Evolutionary conservation across 2,888 invertebrate genomes (phyloP), one percentile per base, ranked within the genome.

Genomic region (Sclerodermus sp.): DNA sequence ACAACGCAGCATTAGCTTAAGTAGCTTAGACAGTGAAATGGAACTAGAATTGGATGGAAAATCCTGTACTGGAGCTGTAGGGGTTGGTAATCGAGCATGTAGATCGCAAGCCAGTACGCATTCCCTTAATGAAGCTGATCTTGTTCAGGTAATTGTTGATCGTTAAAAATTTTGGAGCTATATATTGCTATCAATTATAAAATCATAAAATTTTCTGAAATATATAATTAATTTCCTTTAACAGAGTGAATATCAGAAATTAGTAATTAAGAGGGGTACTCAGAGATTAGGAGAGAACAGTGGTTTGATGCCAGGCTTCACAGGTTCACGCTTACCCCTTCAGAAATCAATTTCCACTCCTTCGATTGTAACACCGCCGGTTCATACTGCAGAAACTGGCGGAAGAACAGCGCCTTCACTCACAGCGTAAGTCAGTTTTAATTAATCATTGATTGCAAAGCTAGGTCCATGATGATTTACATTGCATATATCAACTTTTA

Each of bases 291-390:
- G 72, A 41, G 76, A 77, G 55, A 72, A 68, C 52, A 67, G 64
- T 45, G 64, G 70, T 51, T 63, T 77, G 62, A 68, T 77, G 70
- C 73, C 76, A 76, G 65, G 68, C 83, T 78, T 80, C 84, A 67
- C 85, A 83, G 60, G 84, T 44, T 70, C 86, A 45, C 83, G 91
- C 16, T 82, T 92, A 67, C 91, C 92, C 49, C 82, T 93, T 45
- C 93, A 93, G 80, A 93, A 93, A 81, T 92, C 92, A 44, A 89
- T 93, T 50, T 93, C 93, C 14, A 93, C 93, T 45, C 93, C 93
- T 43, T 92, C 92, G 61, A 93, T 93, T 55, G 89, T 92, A 43
- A 89, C 90, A 30, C 83, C 84, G 56, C 80, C 84, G 55, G 80
- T 84, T 55, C 85, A 85, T 62, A 85, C 85, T 68, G 79, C 84